A percentile compares a stretch with the other conserved stretches of the same genome.
These are phyloP conservation scores for Patella vulgata DNA, from an alignment of 1,140 invertebrate species.

Conservation along the genomic window DNA sequence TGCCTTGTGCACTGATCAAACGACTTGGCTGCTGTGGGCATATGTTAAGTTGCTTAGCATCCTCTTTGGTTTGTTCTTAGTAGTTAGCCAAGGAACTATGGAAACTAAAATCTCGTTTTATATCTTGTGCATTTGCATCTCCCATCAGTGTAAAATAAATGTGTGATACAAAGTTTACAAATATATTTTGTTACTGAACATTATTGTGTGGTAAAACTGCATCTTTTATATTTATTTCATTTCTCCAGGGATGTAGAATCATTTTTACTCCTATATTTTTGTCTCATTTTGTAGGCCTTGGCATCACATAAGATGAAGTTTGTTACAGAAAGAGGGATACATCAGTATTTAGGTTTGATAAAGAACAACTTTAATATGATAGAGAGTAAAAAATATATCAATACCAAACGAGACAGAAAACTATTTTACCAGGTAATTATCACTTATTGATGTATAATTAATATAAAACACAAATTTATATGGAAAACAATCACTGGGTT, in stretches of 20 bases:
- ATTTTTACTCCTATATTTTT: too few species aligned
- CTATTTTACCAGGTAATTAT: slow-evolving; percentile 56
- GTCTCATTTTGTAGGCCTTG: slow-evolving; percentile 27
- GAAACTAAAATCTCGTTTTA: too few species aligned
- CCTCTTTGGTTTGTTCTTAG: too few species aligned
- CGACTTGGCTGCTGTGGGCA: too few species aligned
- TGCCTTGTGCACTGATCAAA: too few species aligned
- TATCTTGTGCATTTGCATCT: too few species aligned
- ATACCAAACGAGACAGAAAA: slow-evolving; percentile 47
- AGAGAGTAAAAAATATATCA: slow-evolving; percentile 37
- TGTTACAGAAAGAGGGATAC: slow-evolving; percentile 54
- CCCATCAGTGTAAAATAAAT: not conserved
- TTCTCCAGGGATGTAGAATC: too few species aligned
- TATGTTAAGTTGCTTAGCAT: too few species aligned
- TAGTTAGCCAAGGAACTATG: too few species aligned
- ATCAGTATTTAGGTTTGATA: slow-evolving; percentile 57
- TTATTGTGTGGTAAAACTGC: not conserved
- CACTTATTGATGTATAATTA: not conserved
- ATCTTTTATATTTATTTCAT: not conserved
- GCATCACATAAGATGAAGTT: slow-evolving; percentile 34
- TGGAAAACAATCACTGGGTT: too few species aligned
- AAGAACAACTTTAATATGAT: slow-evolving; percentile 57
- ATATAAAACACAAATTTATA: too few species aligned
- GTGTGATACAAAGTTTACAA: slow-evolving; percentile 3
- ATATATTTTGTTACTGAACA: not conserved